Base-by-base conservation (phyloP, 2,113 vertebrate species). In the Anarhynchus alexandrinus region DNA sequence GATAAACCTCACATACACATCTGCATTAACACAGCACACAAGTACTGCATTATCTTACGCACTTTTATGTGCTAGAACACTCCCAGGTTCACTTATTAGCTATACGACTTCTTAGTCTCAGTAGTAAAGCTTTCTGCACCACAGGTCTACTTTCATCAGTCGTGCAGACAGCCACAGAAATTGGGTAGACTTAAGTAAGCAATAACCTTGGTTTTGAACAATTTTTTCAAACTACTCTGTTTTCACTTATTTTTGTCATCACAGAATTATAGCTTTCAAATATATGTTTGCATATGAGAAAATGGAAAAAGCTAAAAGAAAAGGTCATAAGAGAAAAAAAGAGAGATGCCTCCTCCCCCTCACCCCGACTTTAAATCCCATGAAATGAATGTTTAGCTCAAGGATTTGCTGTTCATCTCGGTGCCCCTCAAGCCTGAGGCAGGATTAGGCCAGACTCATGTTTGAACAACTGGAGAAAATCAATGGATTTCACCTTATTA, bases 401-500 rank as follows among this genome's bases (percentile, higher is more conserved):
- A 97, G 98, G 98, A 98, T 98, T 98, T 98, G 96, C 96, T 98
- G 95, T 94, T 98, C 97, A 98, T 98, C 97, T 98, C 91, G 91
- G 93, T 94, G 96, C 70, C 78, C 67, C 95, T 97, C 96, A 95
- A 97, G 98, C 98, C 98, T 78, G 95, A 97, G 98, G 98, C 98
- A 97, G 97, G 98, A 98, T 98, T 98, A 98, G 97, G 94, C 97
- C 97, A 97, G 97, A 96, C 84, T 98, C 96, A 51, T 98, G 98
- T 98, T 97, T 97, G 96, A 98, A 98, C 98, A 98, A 98, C 98
- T 98, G 97, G 97, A 98, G 97, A 97, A 98, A 98, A 99, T 99
- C 98, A 98, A 99, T 99, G 98, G 97, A 97, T 98, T 98, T 97
- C 96, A 97, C 95, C 97, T 98, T 98, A 99, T 99, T 98, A 99